Evolutionary conservation across 2,888 invertebrate genomes (phyloP), one percentile per base, ranked within the genome.

Genomic region (Thymelicus acteon): DNA sequence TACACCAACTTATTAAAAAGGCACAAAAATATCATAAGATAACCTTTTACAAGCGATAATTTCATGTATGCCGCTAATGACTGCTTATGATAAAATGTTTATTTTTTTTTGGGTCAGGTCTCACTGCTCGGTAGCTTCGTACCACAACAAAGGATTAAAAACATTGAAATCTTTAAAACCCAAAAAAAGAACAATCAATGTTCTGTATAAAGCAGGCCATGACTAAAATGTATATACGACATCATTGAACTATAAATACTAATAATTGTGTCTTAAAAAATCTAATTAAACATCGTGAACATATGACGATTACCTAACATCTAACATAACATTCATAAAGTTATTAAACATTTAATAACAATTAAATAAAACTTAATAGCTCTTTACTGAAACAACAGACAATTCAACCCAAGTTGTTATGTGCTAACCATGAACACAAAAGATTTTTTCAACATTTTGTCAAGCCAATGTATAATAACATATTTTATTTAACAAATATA

Each of bases 1-100:
- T 66, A 68, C 66, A 72, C 48, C 72, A 72, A 74, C 64, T 44
- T 71, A 74, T 65, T 58, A 64, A 72, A 69, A 74, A 74, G 72
- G 74, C 74, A 74, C 72, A 49, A 72, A 72, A 72, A 72, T 69
- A 62, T 69, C 61, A 69, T 67, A 71, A 72, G 68, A 70, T 67
- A 72, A 47, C 31, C 57, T 49, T 64, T 60, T 19, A 49, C 58
- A 31, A 57, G 12, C 10, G 12, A 12, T 31, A 31, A 44, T 12
- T 57, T 31, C 5, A 39, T 39, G 39, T 1, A 58, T 58, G 19
- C 52, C 52, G 19, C 52, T 52, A 52, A 8, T 13, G 52, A 15
- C 52, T 0, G 7, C 12, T 24, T 54, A 54, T 54, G 24, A 54
- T 44, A 4, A 12, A 54, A 7, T 7, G 12, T 24, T 24, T 12